These are phyloP conservation scores for Phylloscopus collybita DNA, from an alignment of 2,797 vertebrate genomes.

Conservation along the genomic window DNA sequence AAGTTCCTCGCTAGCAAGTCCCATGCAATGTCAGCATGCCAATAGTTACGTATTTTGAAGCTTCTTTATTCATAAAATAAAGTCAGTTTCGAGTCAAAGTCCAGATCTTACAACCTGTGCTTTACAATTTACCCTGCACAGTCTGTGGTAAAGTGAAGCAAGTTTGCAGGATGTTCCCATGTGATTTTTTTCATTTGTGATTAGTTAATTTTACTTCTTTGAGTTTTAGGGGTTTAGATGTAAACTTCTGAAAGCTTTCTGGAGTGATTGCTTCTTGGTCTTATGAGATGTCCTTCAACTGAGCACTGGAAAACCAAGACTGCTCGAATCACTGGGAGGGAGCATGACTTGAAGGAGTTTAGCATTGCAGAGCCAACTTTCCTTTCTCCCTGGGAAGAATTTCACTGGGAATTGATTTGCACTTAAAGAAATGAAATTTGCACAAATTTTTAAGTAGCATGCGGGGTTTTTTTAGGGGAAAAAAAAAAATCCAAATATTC, in stretches of 20 bases:
- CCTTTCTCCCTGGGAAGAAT: background rate
- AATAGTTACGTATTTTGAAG: background rate
- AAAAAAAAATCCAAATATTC: background rate
- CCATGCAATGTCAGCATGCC: background rate
- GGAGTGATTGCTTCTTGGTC: background rate
- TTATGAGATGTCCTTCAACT: background rate
- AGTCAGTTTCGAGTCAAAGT: background rate
- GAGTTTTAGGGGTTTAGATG: background rate
- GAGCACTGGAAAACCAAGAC: background rate
- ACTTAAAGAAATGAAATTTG: background rate
- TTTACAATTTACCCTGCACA: background rate
- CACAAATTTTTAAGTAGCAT: background rate
- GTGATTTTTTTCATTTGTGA: background rate
- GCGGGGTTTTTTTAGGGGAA: background rate
- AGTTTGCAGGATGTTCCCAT: background rate
- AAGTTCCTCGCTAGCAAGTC: background rate
- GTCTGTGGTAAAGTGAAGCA: background rate
- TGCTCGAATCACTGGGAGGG: background rate
- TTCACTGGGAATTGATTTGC: background rate
- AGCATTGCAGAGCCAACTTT: background rate
- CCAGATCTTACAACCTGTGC: background rate
- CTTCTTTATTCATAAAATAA: background rate
- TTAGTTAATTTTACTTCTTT: background rate
- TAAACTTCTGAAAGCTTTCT: background rate
- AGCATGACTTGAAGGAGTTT: background rate